Evolutionary conservation across 2,888 invertebrate species (phyloP).

Genomic region (Exephanes ischioxanthus): DNA sequence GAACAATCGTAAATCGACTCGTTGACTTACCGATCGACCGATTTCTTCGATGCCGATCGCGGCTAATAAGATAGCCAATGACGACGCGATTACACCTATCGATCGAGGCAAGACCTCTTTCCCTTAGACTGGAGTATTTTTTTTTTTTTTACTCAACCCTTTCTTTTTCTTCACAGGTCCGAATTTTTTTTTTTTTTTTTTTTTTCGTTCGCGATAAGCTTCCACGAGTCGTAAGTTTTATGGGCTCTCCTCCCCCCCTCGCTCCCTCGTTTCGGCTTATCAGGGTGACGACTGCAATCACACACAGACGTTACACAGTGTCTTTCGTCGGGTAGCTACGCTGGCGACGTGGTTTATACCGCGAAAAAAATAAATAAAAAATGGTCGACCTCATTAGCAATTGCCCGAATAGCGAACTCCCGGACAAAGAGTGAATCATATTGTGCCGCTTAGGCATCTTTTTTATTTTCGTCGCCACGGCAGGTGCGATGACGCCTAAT

Average conservation of each 20-base stretch:
- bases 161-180: conserved; percentile 39
- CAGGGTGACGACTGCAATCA: conserved; percentile 63
- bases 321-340: conserved; percentile 36
- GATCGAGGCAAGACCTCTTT: not conserved
- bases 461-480: conserved; percentile 28
- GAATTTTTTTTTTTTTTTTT: conserved; percentile 50
- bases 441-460: conserved; percentile 25
- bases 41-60: not conserved
- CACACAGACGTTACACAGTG: conserved; percentile 48
- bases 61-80: not conserved
- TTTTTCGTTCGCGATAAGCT: conserved; percentile 60
- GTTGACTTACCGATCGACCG: conserved; percentile 17
- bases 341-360: conserved; percentile 19
- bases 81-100: not conserved
- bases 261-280: conserved; percentile 58
- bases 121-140: not conserved
- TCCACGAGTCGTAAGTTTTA: conserved; percentile 64
- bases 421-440: conserved; percentile 68
- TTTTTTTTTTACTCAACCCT: not conserved
- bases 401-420: conserved; percentile 45
- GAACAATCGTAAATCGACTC: conserved; percentile 40
- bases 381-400: conserved; percentile 62
- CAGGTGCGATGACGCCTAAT: conserved; percentile 45
- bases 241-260: conserved; percentile 50
- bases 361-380: not conserved